Conservation (phyloP, 1,140 invertebrate species). For the Dysdera silvatica region DNA sequence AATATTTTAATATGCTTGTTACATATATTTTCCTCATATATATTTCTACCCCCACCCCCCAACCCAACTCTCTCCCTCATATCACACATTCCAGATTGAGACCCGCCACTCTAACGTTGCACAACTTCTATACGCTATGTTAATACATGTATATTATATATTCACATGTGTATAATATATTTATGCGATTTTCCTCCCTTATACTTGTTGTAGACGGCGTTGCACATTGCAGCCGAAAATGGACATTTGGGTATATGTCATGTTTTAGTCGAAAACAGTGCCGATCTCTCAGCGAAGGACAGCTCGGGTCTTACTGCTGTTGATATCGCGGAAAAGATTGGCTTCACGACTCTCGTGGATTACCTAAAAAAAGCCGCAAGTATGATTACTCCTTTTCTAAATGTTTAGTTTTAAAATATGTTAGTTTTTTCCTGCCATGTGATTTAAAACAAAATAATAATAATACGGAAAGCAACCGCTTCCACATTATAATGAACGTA, state of each 20-base stretch:
- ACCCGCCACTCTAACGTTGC: too few species aligned
- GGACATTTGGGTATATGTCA: constrained; percentile 64
- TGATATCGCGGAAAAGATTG: constrained; percentile 63
- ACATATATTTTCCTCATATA: too few species aligned
- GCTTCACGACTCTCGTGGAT: constrained; percentile 57
- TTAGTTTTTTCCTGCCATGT: too few species aligned
- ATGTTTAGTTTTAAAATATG: too few species aligned
- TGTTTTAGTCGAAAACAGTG: constrained; percentile 58
- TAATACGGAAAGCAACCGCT: too few species aligned
- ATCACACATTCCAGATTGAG: too few species aligned
- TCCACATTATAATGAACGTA: too few species aligned
- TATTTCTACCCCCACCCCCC: too few species aligned
- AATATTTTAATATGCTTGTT: too few species aligned
- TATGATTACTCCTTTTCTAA: too few species aligned
- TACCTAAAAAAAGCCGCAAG: constrained; percentile 61
- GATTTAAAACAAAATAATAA: too few species aligned
- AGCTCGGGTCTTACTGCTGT: constrained; percentile 59
- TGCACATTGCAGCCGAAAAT: constrained; percentile 72
- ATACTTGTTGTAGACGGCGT: constrained; percentile 60
- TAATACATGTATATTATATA: constrained; percentile 3
- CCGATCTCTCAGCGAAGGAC: constrained; percentile 57
- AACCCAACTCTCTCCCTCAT: too few species aligned
- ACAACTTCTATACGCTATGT: constrained; percentile 1
- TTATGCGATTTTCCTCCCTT: constrained; percentile 35
- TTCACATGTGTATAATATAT: background rate